These are phyloP conservation scores for Euclidia mi DNA, from an alignment of 2,888 invertebrate species.

Conservation along the genomic window DNA sequence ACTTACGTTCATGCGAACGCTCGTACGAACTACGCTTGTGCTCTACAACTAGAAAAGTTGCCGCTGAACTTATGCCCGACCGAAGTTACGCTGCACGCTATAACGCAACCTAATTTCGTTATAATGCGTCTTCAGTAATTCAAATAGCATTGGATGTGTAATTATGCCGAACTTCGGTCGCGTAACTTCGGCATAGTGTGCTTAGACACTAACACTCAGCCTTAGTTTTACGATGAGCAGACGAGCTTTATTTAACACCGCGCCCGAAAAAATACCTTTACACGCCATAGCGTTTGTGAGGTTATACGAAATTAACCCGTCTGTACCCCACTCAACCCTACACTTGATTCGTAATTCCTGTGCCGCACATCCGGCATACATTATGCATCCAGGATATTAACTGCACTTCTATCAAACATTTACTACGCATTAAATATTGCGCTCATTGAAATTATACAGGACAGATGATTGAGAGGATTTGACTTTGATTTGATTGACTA, in stretches of 20 bases:
- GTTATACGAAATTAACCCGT: conserved; percentile 3
- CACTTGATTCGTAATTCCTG: conserved; percentile 9
- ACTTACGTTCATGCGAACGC: no score
- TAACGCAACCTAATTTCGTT: no score
- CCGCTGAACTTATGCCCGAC: no score
- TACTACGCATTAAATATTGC: conserved; percentile 6
- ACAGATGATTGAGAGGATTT: not conserved
- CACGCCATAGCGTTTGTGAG: conserved; percentile 5
- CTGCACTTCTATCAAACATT: conserved; percentile 15
- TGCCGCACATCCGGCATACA: conserved; percentile 12
- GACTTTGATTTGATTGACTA: no score
- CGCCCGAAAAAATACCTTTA: conserved; percentile 10
- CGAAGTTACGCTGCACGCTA: no score
- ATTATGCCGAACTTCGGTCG: no score
- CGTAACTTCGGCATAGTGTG: no score
- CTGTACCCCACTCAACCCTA: not conserved
- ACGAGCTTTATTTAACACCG: conserved; percentile 6
- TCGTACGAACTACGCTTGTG: no score
- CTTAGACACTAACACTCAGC: not conserved
- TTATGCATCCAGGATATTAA: conserved; percentile 13
- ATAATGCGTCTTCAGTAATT: no score
- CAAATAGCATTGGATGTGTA: no score
- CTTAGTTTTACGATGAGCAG: conserved; percentile 13
- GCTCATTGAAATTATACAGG: conserved; percentile 1
- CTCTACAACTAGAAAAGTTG: no score